A percentile compares a stretch with the other conserved stretches of the same genome.
These are phyloP conservation scores for Sibirionetta formosa DNA, from an alignment of 2,797 vertebrate genomes.

Conservation along the genomic window DNA sequence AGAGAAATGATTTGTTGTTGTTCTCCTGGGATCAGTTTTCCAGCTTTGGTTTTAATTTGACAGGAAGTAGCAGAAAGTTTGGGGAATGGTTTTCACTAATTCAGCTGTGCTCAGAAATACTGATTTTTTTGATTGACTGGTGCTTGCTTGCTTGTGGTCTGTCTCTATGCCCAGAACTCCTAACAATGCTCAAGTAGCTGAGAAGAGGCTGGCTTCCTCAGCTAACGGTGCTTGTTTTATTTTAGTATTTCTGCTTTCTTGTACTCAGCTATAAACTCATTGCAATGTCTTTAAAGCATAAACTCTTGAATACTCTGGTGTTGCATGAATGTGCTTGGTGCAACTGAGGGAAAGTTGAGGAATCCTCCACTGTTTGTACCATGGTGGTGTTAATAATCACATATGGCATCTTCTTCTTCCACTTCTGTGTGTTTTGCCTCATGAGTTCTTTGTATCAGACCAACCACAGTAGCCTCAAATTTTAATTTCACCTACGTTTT, in stretches of 20 bases:
- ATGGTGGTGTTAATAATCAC: neutral
- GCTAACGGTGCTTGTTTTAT: accelerated
- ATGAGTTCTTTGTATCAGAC: neutral
- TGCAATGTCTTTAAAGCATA: neutral
- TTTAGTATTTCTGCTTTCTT: neutral
- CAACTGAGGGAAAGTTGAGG: neutral
- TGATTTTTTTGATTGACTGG: neutral
- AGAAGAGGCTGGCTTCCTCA: neutral
- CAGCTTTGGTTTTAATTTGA: neutral
- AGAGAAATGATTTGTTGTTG: neutral
- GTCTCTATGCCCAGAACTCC: neutral
- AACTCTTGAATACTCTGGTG: neutral
- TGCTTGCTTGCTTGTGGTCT: neutral
- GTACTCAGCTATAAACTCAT: neutral
- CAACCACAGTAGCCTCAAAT: neutral
- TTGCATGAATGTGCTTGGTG: neutral
- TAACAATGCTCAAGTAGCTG: neutral
- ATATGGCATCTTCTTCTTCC: neutral
- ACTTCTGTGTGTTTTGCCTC: neutral
- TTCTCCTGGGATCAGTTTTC: neutral
- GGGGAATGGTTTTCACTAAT: neutral
- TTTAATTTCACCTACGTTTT: neutral
- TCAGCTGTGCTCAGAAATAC: neutral
- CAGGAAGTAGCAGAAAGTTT: neutral
- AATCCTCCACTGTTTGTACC: neutral